Base-by-base conservation (phyloP, 1,140 invertebrate species). In the Ptiloglossa arizonensis region DNA sequence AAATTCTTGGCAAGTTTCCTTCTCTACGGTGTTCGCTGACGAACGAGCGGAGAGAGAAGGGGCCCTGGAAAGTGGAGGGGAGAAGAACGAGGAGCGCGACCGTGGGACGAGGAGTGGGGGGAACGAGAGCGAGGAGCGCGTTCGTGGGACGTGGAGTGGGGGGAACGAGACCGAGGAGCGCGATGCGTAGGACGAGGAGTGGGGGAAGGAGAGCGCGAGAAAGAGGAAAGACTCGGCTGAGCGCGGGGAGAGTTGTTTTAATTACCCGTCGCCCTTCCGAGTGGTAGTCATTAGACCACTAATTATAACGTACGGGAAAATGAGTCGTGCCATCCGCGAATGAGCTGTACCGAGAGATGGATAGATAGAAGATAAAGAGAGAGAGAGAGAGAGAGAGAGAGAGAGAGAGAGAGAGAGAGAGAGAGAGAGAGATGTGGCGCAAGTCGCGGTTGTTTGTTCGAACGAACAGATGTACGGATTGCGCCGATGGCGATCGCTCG, bases 261-360 rank as follows among this genome's bases (percentile, higher is more conserved):
- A 92, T 92, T 91, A 92, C 89, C 89, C 91, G 88, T 89, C 90
- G 89, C 89, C 88, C 87, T 87, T 19, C 83, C 64, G 87, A 90
- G 89, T 90, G 89, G 84, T 82, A 89, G 90, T 92, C 89, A 91
- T 92, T 92, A 93, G 92, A 88, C 91, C 89, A 89, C 92, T 93
- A 92, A 93, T 93, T 93, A 93, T 93, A 92, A 92, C 89, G 90
- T 90, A 90, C 88, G 89, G 85, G 88, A 89, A 91, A 91, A 91
- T 88, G 88, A 91, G 89, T 83, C 85, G 86, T 85, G 87, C 78
- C 81, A 89, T 87, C 86, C 83, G 80, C 80, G 83, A 77, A 68
- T 56, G 57, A 73, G 35, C 22, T 38, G 56, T 50, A 54, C n/a
- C 24, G 19, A n/a, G n/a, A n/a, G n/a, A n/a, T n/a, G n/a, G n/a